Percentiles rank a stretch among this genome's conserved stretches.
Conservation (phyloP, 2,113 vertebrate genomes). For the Micronisus gabar region DNA sequence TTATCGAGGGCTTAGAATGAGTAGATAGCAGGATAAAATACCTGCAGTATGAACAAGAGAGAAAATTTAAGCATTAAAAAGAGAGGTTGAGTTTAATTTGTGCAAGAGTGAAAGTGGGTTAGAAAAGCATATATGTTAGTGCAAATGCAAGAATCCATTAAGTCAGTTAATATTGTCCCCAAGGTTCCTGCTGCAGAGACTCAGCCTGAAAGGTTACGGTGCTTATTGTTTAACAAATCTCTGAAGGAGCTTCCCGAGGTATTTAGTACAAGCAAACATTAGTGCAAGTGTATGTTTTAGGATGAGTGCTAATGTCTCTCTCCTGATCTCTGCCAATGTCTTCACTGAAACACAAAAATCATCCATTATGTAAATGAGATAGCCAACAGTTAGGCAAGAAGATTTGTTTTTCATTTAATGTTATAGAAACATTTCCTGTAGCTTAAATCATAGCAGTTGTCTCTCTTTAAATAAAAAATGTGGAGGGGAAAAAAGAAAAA, state of each 20-base stretch:
- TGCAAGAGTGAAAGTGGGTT: not conserved
- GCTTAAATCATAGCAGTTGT: not conserved
- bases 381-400: not conserved
- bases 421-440: not conserved
- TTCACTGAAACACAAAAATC: not conserved
- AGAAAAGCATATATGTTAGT: not conserved
- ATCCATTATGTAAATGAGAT: not conserved
- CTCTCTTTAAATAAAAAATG: not conserved
- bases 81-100: not conserved
- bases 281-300: not conserved
- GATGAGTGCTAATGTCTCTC: not conserved
- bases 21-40: not conserved
- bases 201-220: not conserved
- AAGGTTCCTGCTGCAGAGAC: not conserved
- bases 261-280: not conserved
- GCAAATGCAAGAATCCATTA: constrained; percentile 1
- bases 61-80: not conserved
- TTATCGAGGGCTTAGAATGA: not conserved
- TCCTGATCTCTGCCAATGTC: not conserved
- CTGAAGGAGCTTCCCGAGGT: not conserved
- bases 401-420: not conserved
- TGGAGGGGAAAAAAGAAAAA: not conserved
- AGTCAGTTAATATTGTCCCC: not conserved
- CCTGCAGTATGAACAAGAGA: not conserved
- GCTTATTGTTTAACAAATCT: not conserved